Percentiles rank a stretch among this genome's conserved stretches.
Evolutionary conservation across 2,797 vertebrate species (phyloP).

Genomic region (Lindbergichthys nudifrons): DNA sequence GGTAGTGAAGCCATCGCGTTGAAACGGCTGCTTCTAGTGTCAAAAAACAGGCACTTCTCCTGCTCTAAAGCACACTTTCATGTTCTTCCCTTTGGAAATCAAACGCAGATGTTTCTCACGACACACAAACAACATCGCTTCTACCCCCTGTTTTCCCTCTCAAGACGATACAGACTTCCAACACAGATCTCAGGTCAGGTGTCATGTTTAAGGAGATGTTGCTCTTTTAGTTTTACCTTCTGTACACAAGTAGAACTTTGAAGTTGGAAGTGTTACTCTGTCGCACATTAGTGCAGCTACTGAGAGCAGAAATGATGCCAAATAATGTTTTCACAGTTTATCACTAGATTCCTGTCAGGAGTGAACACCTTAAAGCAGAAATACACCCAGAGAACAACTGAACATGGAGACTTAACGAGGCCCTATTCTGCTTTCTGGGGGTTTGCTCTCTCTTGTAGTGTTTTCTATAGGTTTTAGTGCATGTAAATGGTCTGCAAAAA

Average conservation of each 20-base stretch:
- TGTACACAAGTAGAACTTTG: conserved; percentile 3
- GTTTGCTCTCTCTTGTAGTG: no score
- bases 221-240: neutral
- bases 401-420: no score
- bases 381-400: no score
- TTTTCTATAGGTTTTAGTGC: no score
- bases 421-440: no score
- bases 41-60: conserved; percentile 35
- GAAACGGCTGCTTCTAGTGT: conserved; percentile 36
- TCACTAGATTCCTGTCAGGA: neutral
- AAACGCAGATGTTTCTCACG: conserved; percentile 26
- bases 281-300: neutral
- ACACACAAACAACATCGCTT: neutral
- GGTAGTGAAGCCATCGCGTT: conserved; percentile 28
- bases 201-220: conserved; percentile 14
- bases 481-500: no score
- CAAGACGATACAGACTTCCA: conserved; percentile 3
- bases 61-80: conserved; percentile 24
- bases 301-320: neutral
- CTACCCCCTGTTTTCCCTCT: neutral
- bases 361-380: neutral
- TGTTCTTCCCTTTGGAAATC: conserved; percentile 20
- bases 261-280: neutral
- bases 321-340: neutral
- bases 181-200: conserved; percentile 3